Percentiles rank a stretch among this genome's conserved stretches.
Evolutionary conservation across 53 echinoderm and acorn worm genomes (phyloP).

Genomic region (Hippasteria phrygiana): DNA sequence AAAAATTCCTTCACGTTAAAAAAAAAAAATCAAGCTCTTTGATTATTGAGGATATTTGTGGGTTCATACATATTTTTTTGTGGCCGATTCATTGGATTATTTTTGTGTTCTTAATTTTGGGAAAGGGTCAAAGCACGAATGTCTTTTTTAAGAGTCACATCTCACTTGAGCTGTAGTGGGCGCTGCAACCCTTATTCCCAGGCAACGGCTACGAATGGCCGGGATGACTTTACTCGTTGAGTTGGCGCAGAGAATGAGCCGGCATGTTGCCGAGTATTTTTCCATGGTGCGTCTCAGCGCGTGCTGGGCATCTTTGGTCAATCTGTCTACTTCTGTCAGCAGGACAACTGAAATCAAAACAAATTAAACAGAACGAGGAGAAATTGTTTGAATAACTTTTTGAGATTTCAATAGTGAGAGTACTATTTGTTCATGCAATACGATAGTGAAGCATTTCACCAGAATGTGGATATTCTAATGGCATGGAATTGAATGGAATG

Average conservation of each 20-base stretch:
- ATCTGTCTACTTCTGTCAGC: slow-evolving; percentile 93
- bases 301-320: slow-evolving; percentile 99
- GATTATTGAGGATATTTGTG: too few relatives aligned
- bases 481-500: slow-evolving; percentile 20
- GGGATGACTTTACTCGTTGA: slow-evolving; percentile 99
- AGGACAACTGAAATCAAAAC: slow-evolving; percentile 79
- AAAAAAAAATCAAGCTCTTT: too few relatives aligned
- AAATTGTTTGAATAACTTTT: not conserved
- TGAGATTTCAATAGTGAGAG: too few relatives aligned
- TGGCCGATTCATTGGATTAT: too few relatives aligned
- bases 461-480: too few relatives aligned
- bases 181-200: slow-evolving; percentile 91
- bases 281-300: slow-evolving; percentile 98
- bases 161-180: slow-evolving; percentile 86
- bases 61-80: too few relatives aligned
- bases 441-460: too few relatives aligned
- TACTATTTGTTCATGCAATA: too few relatives aligned
- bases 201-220: slow-evolving; percentile 93
- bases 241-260: slow-evolving; percentile 93
- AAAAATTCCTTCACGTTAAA: not conserved
- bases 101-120: too few relatives aligned
- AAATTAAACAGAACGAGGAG: not conserved
- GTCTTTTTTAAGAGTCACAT: not conserved
- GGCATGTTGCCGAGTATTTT: slow-evolving; percentile 95
- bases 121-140: too few relatives aligned